phyloP scores from a whole-genome alignment of 2,797 vertebrate species.

The Scolopax bukidnonensis region DNA sequence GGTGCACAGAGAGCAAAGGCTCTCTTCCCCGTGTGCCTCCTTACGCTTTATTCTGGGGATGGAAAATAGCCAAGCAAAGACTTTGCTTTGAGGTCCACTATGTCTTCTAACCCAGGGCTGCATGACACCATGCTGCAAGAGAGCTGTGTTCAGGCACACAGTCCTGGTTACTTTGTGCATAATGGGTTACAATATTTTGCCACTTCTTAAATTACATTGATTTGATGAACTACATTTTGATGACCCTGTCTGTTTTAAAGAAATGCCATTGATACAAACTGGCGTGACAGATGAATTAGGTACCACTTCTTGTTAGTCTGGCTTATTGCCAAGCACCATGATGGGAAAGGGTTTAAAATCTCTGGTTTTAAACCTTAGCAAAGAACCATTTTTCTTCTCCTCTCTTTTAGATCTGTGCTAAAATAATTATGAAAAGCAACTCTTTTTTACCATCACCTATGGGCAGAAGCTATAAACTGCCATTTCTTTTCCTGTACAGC shows the following conservation, averaged over 20 bases:
- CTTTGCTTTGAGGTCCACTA: not conserved
- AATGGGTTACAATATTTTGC: not conserved
- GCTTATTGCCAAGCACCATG: not conserved
- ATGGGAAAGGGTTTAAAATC: not conserved
- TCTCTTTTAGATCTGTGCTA: not conserved
- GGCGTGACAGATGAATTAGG: not conserved
- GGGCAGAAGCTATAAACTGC: not conserved
- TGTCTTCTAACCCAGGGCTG: not conserved
- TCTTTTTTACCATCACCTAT: not conserved
- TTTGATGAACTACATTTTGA: not conserved
- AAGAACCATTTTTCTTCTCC: not conserved
- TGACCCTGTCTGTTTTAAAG: not conserved
- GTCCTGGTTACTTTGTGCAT: not conserved
- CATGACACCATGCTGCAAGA: rapidly evolving
- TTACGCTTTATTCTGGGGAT: not conserved
- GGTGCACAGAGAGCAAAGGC: not conserved
- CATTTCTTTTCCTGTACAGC: constrained; percentile 33
- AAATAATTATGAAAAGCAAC: not conserved
- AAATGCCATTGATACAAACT: not conserved
- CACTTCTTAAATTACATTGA: not conserved
- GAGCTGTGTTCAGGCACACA: not conserved
- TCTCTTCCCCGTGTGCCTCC: not conserved
- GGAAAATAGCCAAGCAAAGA: not conserved
- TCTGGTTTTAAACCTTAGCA: not conserved
- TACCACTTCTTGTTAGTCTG: not conserved